Percentiles rank a stretch among this genome's conserved stretches.
Evolutionary conservation across 2,888 invertebrate genomes (phyloP).

Genomic region (Macaria liturata): DNA sequence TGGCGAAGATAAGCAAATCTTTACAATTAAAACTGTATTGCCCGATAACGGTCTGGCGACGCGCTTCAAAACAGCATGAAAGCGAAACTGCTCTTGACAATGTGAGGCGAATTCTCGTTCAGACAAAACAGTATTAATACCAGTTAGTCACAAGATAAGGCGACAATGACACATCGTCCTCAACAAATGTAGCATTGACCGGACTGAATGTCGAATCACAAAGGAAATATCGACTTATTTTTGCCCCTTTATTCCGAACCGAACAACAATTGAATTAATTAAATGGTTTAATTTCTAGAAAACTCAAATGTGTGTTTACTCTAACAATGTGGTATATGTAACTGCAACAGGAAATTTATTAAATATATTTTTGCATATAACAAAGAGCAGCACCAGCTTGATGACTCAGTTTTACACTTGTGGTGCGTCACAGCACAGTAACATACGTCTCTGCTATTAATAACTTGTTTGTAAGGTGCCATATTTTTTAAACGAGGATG

Average conservation of each 20-base stretch:
- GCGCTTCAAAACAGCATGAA: slow-evolving; percentile 59
- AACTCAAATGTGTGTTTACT: neutral
- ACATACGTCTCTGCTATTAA: slow-evolving; percentile 20
- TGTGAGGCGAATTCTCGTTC: slow-evolving; percentile 48
- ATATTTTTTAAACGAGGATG: slow-evolving; percentile 5
- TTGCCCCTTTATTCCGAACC: slow-evolving; percentile 7
- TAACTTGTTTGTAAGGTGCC: slow-evolving; percentile 11
- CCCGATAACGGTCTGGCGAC: slow-evolving; percentile 44
- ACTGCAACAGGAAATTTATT: slow-evolving; percentile 1
- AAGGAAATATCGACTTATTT: slow-evolving; percentile 27
- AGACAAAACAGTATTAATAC: slow-evolving; percentile 63
- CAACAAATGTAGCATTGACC: slow-evolving; percentile 58
- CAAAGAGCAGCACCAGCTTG: neutral
- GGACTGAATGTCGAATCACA: slow-evolving; percentile 36
- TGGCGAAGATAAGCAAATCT: slow-evolving; percentile 30
- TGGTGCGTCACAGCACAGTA: slow-evolving; percentile 24
- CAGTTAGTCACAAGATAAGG: slow-evolving; percentile 62
- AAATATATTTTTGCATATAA: neutral
- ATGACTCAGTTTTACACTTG: slow-evolving; percentile 17
- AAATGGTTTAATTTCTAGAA: neutral
- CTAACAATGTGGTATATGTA: too few species aligned
- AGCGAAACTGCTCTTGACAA: slow-evolving; percentile 62
- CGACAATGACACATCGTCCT: slow-evolving; percentile 73
- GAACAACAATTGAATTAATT: neutral
- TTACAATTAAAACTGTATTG: slow-evolving; percentile 36